Conservation (phyloP, 1,140 invertebrate species). For the Anastrepha ludens region DNA sequence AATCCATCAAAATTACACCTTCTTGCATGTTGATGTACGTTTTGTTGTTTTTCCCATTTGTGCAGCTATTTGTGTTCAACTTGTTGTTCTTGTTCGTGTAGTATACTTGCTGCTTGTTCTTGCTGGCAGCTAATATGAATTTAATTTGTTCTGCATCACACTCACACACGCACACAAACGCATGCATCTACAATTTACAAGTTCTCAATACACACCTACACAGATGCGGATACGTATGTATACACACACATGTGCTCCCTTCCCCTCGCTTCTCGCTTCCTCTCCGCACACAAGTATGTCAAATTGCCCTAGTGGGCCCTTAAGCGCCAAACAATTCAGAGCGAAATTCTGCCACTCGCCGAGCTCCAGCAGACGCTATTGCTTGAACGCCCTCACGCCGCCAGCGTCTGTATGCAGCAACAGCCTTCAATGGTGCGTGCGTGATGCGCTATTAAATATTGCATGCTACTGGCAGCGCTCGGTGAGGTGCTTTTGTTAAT, state of each 20-base stretch:
- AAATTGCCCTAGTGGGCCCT: conserved; percentile 30
- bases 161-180: background rate
- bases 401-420: conserved; percentile 15
- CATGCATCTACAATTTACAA: background rate
- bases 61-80: background rate
- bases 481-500: conserved; percentile 69
- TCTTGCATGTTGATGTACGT: conserved; percentile 62
- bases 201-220: too few species aligned
- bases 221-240: too few species aligned
- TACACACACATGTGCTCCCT: too few species aligned
- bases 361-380: conserved; percentile 25
- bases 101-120: background rate
- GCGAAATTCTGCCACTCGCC: conserved; percentile 64
- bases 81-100: background rate
- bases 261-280: background rate
- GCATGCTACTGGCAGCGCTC: conserved; percentile 29
- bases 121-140: conserved; percentile 55
- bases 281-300: background rate
- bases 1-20: conserved; percentile 74
- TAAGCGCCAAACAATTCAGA: conserved; percentile 45
- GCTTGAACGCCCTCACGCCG: conserved; percentile 1
- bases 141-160: conserved; percentile 51
- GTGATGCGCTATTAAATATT: conserved; percentile 57
- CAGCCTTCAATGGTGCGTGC: conserved; percentile 56
- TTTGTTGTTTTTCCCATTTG: conserved; percentile 23